A percentile compares a stretch with the other conserved stretches of the same genome.
Conservation (phyloP, 2,113 vertebrate genomes). For the Pollachius pollachius region DNA sequence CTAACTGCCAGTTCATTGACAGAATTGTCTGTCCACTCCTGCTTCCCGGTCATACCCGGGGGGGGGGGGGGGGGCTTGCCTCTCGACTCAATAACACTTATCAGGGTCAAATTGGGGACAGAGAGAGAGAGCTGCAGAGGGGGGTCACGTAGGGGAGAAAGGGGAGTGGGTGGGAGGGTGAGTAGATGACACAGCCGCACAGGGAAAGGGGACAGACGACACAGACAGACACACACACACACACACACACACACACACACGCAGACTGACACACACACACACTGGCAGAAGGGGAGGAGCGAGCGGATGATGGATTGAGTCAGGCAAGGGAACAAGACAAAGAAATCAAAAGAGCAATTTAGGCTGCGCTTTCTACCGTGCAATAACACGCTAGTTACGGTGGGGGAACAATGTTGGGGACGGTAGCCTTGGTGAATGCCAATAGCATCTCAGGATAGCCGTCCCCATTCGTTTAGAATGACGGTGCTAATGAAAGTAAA, state of each 20-base stretch:
- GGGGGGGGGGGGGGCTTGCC: constrained; percentile 23
- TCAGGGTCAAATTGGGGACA: constrained; percentile 66
- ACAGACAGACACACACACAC: constrained; percentile 33
- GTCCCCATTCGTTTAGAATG: too few relatives aligned
- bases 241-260: too few relatives aligned
- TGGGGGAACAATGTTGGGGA: constrained; percentile 19
- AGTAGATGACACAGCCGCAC: constrained; percentile 32
- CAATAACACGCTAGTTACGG: constrained; percentile 49
- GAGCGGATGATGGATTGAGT: constrained; percentile 48
- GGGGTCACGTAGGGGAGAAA: constrained; percentile 41
- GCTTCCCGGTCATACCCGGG: constrained; percentile 14
- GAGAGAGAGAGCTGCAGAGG: constrained; percentile 35
- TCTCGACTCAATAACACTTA: constrained; percentile 58
- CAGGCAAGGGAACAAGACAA: constrained; percentile 52
- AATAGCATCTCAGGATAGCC: too few relatives aligned
- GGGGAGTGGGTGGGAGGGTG: not conserved
- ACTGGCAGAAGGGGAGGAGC: constrained; percentile 32
- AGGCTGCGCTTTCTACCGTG: constrained; percentile 45
- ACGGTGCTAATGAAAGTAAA: too few relatives aligned
- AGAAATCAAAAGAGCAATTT: constrained; percentile 63
- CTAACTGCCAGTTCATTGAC: constrained; percentile 36
- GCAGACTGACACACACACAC: too few relatives aligned
- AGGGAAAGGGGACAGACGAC: constrained; percentile 43
- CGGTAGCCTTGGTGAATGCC: constrained; percentile 1
- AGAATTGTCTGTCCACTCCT: constrained; percentile 30